Conservation (phyloP, 35 echinoderm and acorn worm genomes). For the Diadema setosum region DNA sequence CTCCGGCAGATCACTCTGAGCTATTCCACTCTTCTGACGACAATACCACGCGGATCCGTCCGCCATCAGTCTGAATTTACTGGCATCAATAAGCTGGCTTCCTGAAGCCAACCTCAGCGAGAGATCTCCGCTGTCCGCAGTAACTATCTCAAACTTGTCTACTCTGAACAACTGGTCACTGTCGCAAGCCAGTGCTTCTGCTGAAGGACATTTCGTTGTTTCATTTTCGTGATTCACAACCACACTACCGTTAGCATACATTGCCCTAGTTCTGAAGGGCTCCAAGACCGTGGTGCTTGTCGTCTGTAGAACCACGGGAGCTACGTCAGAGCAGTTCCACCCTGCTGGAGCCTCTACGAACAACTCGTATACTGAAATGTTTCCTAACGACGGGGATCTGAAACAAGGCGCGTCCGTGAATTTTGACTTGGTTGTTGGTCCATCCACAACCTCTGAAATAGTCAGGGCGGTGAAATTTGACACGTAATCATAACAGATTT, state of each 20-base stretch:
- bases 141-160: background rate
- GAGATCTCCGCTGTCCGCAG: background rate
- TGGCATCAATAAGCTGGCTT: background rate
- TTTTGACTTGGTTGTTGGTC: background rate
- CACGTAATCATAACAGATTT: background rate
- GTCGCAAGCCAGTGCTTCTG: background rate
- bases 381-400: background rate
- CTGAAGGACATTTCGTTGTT: background rate
- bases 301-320: background rate
- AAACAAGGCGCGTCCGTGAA: too few relatives aligned
- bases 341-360: background rate
- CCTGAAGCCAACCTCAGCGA: background rate
- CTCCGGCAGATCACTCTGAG: background rate
- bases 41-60: conserved; percentile 1
- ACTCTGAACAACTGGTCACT: background rate
- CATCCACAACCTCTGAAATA: background rate
- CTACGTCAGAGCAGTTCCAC: background rate
- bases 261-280: background rate
- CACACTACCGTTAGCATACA: background rate
- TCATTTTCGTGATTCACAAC: background rate
- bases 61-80: background rate
- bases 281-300: background rate
- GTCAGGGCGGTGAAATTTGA: background rate
- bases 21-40: background rate
- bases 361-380: background rate